Percentiles rank a stretch among this genome's conserved stretches.
Conservation (phyloP, 2,888 invertebrate genomes). For the Rhagium mordax region DNA sequence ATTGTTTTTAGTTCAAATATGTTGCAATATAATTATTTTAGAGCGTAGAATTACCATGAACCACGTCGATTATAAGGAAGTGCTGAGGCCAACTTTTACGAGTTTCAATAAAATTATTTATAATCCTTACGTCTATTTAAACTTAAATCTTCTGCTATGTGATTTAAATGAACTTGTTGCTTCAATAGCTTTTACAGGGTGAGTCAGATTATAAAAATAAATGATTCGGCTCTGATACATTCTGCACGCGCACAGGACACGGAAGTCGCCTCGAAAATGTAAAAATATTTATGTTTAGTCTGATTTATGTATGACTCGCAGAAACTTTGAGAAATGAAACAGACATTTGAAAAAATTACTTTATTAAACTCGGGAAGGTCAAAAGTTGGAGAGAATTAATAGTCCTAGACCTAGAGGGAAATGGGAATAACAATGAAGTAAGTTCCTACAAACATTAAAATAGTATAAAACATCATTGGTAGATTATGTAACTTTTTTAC, state of each 20-base stretch:
- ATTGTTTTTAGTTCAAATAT: too few species aligned
- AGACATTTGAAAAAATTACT: too few species aligned
- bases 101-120: neutral
- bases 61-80: neutral
- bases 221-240: neutral
- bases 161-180: neutral
- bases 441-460: too few species aligned
- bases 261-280: neutral
- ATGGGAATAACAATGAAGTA: too few species aligned
- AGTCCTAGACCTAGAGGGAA: too few species aligned
- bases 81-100: neutral
- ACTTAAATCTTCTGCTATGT: neutral
- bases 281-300: neutral
- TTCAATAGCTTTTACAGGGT: neutral
- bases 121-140: neutral
- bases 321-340: too few species aligned
- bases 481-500: too few species aligned
- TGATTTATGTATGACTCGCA: too few species aligned
- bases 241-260: neutral
- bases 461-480: too few species aligned
- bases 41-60: neutral
- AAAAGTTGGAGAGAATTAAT: too few species aligned
- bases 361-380: too few species aligned
- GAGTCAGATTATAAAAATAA: neutral
- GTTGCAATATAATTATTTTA: neutral